Conservation (phyloP, 2,113 vertebrate species). For the Synodontis membranacea region DNA sequence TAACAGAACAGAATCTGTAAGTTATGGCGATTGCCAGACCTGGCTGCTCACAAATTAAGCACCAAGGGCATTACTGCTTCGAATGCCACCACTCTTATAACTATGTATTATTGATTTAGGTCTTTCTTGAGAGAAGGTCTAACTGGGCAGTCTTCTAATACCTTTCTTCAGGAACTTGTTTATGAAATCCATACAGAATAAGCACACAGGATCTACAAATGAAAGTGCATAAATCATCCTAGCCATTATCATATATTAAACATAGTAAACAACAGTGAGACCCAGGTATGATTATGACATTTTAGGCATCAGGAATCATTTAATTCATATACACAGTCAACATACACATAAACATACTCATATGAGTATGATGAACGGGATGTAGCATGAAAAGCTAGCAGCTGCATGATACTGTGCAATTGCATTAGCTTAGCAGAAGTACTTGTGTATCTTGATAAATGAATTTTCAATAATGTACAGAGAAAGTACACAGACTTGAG, state of each 20-base stretch:
- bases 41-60: conserved; percentile 22
- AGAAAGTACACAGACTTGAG: background rate
- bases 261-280: conserved; percentile 4
- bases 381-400: background rate
- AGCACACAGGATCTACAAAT: background rate
- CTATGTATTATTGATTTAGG: conserved; percentile 27
- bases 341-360: background rate
- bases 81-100: background rate
- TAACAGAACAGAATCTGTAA: conserved; percentile 28
- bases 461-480: background rate
- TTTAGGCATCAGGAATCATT: background rate
- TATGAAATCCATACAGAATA: background rate
- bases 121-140: conserved; percentile 24
- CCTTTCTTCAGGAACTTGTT: conserved; percentile 17
- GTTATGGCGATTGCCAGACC: conserved; percentile 21
- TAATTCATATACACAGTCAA: background rate
- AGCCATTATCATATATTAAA: background rate
- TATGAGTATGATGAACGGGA: background rate
- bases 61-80: conserved; percentile 15
- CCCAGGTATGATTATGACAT: background rate
- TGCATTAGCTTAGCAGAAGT: background rate
- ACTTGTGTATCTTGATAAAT: background rate
- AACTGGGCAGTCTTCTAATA: background rate
- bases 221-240: background rate
- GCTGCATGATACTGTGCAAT: background rate